Conservation (phyloP, 64 coral and sea anemone species). For the Stichodactyla helianthus region DNA sequence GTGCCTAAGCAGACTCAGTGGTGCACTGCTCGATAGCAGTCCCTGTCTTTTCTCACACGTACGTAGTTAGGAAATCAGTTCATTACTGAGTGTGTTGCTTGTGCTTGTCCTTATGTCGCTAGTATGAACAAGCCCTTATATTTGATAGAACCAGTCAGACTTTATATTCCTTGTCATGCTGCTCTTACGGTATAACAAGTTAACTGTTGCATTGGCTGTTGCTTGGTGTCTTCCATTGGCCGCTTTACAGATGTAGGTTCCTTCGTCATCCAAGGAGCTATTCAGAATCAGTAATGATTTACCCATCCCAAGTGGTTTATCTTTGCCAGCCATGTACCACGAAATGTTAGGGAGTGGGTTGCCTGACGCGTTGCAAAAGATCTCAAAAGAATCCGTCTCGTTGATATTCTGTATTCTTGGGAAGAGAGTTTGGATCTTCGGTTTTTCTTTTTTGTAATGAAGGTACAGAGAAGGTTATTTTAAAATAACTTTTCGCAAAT, state of each 20-base stretch:
- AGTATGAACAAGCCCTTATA: too few species aligned
- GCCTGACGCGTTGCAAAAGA: slow-evolving; percentile 75
- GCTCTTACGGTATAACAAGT: not conserved
- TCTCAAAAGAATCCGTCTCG: slow-evolving; percentile 51
- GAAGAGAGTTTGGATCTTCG: slow-evolving; percentile 29
- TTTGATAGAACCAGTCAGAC: not conserved
- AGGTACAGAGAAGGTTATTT: too few species aligned
- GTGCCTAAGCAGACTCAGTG: too few species aligned
- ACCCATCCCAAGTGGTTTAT: slow-evolving; percentile 15
- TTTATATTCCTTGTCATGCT: too few species aligned
- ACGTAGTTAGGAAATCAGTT: too few species aligned
- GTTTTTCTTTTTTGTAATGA: slow-evolving; percentile 3
- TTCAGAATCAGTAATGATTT: slow-evolving; percentile 11
- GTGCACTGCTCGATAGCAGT: too few species aligned
- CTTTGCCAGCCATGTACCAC: slow-evolving; percentile 38
- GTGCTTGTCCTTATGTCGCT: too few species aligned
- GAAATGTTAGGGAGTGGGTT: slow-evolving; percentile 58
- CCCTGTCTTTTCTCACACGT: too few species aligned
- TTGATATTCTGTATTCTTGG: slow-evolving; percentile 44
- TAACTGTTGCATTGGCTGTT: not conserved
- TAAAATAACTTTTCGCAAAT: too few species aligned
- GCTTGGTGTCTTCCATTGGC: slow-evolving; percentile 8
- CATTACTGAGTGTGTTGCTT: too few species aligned
- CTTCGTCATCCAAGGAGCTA: slow-evolving; percentile 20
- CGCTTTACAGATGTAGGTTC: slow-evolving; percentile 55